Base-by-base conservation (phyloP, 2,797 vertebrate species). In the Cetoscarus ocellatus region DNA sequence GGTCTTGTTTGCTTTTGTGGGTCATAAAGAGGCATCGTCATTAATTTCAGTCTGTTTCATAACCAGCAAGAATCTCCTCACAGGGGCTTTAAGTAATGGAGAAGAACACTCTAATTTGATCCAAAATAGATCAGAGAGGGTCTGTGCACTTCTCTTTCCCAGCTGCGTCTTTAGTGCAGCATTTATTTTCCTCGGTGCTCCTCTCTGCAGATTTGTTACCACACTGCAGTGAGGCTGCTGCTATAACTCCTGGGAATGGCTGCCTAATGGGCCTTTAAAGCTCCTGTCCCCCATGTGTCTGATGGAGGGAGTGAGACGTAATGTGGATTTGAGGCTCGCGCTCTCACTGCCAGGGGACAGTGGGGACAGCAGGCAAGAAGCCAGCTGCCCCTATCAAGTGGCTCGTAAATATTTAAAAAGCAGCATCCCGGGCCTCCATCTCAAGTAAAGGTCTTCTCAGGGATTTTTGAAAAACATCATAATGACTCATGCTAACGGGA, bases 331-430 rank as follows among this genome's bases (percentile, higher is more conserved):
- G 50, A 79, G 67, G 74, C 59, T 69, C 13, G 8, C 38, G 6
- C 49, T 60, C 50, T 52, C 50, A 35, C 72, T 79, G 77, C 78
- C 81, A 88, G 67, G 82, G 85, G 75, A 88, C 83, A 71, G 64
- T 13, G 50, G 83, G 84, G 80, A 88, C 87, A 73, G 80, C 78
- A 86, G 82, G 66, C 70, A 73, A 82, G 75, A 81, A 79, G 73
- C 75, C 77, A 67, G 80, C 72, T 76, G 70, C 80, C 80, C 89
- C 82, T 93, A 94, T 95, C 92, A 86, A 88, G 86, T 94, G 84
- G 67, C 93, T 90, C 68, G 87, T 95, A 91, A 94, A 95, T 94
- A 91, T 93, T 95, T 94, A 87, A 95, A 91, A 91, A 86, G 87
- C 79, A 80, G 76, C 67, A 44, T 87, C 82, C 87, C 57, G 51